Evolutionary conservation across 2,797 vertebrate genomes (phyloP).

Genomic region (Sebastes goodei): DNA sequence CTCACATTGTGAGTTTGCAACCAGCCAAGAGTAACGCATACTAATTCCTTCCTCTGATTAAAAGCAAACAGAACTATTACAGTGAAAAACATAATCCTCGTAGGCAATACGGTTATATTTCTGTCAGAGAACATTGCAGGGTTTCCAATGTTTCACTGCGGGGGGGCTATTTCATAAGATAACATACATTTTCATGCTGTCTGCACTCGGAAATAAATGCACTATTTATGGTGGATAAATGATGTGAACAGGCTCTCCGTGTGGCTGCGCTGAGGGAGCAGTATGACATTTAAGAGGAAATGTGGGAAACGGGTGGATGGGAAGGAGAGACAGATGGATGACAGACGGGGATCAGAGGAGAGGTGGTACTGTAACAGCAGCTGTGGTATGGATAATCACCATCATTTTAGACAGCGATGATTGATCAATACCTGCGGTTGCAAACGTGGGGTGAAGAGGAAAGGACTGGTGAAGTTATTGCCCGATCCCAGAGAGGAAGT

Average conservation of each 20-base stretch:
- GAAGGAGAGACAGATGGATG: conserved; percentile 37
- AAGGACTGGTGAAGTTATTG: neutral
- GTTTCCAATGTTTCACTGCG: conserved; percentile 20
- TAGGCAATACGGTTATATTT: conserved; percentile 27
- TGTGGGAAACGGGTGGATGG: conserved; percentile 22
- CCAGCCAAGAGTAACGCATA: conserved; percentile 55
- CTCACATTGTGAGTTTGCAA: conserved; percentile 44
- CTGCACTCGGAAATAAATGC: conserved; percentile 40
- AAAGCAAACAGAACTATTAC: conserved; percentile 68
- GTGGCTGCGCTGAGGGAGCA: conserved; percentile 27
- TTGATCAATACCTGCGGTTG: conserved; percentile 48
- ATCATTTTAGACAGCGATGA: conserved; percentile 41
- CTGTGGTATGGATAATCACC: conserved; percentile 47
- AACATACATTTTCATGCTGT: conserved; percentile 24
- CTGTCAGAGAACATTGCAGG: conserved; percentile 22
- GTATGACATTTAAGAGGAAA: conserved; percentile 45
- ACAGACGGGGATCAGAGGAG: conserved; percentile 30
- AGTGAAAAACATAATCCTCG: conserved; percentile 34
- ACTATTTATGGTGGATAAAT: conserved; percentile 51
- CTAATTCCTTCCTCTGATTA: conserved; percentile 72
- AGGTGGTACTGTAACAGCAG: conserved; percentile 18
- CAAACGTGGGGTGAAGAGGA: neutral
- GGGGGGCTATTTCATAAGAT: conserved; percentile 20
- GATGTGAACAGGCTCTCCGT: conserved; percentile 40
- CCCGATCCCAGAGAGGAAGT: neutral